These are phyloP conservation scores for Apotomis betuletana DNA, from an alignment of 2,888 invertebrate species.

Conservation along the genomic window DNA sequence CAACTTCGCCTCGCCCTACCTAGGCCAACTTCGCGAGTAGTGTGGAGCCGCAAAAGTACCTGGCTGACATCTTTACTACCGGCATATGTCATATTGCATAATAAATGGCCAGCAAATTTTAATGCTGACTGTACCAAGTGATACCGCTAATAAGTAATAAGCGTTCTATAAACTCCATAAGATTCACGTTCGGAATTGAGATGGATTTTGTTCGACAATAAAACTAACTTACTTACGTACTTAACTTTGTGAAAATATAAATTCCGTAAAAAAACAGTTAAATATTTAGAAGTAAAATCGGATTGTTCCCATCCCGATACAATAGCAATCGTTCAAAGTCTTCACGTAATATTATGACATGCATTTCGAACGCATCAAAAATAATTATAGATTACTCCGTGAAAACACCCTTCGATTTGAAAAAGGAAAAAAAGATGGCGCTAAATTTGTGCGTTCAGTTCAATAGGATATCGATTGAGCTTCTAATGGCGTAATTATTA, in stretches of 20 bases:
- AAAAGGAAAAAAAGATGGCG: conserved; percentile 56
- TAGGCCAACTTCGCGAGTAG: no score
- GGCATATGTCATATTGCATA: no score
- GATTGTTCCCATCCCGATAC: not conserved
- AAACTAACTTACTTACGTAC: no score
- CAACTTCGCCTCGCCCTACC: no score
- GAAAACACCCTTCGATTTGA: conserved; percentile 60
- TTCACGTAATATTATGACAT: conserved; percentile 72
- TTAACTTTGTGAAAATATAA: not conserved
- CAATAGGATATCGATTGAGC: conserved; percentile 78
- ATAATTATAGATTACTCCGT: conserved; percentile 65
- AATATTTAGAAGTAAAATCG: not conserved
- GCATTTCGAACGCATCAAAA: conserved; percentile 62
- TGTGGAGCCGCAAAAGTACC: no score
- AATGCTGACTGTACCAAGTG: no score
- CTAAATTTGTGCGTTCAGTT: conserved; percentile 67
- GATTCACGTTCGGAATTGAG: no score
- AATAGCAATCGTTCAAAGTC: conserved; percentile 8
- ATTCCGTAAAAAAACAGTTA: not conserved
- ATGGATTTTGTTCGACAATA: no score
- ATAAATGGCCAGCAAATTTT: no score
- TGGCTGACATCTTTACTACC: no score
- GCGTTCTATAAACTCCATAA: no score
- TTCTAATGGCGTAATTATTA: conserved; percentile 79
- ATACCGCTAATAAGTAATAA: no score